Percentiles rank a stretch among this genome's conserved stretches.
These are phyloP conservation scores for Scaptomyza tumidula DNA, from an alignment of 2,888 invertebrate genomes.

Conservation along the genomic window DNA sequence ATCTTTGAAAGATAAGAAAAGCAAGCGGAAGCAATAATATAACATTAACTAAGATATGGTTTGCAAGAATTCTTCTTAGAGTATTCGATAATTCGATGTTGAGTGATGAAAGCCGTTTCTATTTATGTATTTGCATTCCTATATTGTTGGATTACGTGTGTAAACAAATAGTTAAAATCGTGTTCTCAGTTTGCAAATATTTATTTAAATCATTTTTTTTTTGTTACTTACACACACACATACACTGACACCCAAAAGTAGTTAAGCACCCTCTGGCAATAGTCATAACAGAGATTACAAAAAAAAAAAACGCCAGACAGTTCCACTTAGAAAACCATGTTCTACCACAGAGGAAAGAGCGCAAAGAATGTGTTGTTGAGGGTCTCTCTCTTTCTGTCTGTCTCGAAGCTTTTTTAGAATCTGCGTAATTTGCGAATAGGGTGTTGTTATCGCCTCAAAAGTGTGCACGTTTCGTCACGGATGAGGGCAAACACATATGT, in stretches of 20 bases:
- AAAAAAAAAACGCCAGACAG: neutral
- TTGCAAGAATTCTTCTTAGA: neutral
- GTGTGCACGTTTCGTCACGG: conserved; percentile 1
- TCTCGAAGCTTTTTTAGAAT: neutral
- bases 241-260: conserved; percentile 24
- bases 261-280: conserved; percentile 1
- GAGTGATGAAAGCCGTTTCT: neutral
- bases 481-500: neutral
- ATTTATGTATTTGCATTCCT: conserved; percentile 37
- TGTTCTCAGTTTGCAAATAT: conserved; percentile 70
- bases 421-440: neutral
- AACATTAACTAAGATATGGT: neutral
- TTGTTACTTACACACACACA: conserved; percentile 19
- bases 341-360: neutral
- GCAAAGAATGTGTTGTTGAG: neutral
- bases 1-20: neutral
- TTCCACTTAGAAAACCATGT: neutral
- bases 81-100: conserved; percentile 2
- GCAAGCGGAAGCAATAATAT: neutral
- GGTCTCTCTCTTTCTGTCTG: neutral
- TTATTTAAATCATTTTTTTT: conserved; percentile 53
- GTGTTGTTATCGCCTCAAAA: neutral
- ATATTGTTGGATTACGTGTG: conserved; percentile 68
- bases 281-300: no score
- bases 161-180: conserved; percentile 76